phyloP scores from a whole-genome alignment of 2,113 vertebrate species.

The Psittacula cyanocephala region DNA sequence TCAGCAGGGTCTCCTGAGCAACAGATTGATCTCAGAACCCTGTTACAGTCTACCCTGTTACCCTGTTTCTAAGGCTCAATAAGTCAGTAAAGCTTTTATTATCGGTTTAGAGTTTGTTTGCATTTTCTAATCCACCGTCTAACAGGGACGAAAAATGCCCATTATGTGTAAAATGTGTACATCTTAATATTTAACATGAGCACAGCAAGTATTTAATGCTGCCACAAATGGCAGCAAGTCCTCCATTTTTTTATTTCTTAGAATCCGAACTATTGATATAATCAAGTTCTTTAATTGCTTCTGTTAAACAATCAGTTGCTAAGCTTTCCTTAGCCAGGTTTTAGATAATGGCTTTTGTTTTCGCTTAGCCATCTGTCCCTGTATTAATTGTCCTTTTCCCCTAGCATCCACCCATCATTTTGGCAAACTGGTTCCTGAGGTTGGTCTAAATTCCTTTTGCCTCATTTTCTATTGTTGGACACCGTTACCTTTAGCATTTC shows the following conservation, averaged over 20 bases:
- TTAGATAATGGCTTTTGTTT: slow-evolving; percentile 62
- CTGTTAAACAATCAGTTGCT: slow-evolving; percentile 40
- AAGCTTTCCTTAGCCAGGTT: slow-evolving; percentile 58
- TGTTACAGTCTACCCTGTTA: not conserved
- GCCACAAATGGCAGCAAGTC: not conserved
- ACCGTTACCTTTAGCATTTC: slow-evolving; percentile 36
- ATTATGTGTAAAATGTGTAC: not conserved
- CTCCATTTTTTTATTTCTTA: not conserved
- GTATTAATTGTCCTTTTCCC: slow-evolving; percentile 67
- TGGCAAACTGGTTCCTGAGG: slow-evolving; percentile 43
- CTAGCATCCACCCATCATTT: slow-evolving; percentile 48
- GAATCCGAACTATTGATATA: not conserved
- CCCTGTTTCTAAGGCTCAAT: not conserved
- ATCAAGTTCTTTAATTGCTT: slow-evolving; percentile 25
- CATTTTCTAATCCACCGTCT: not conserved
- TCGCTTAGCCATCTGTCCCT: slow-evolving; percentile 68
- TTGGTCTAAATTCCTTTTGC: slow-evolving; percentile 34
- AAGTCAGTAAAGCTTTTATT: not conserved
- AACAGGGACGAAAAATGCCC: not conserved
- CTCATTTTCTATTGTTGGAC: slow-evolving; percentile 30
- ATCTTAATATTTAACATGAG: not conserved
- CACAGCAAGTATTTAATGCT: not conserved
- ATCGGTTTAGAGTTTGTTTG: not conserved
- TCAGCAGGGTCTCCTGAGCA: not conserved
- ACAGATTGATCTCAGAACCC: not conserved